Base-by-base conservation (phyloP, 2,888 invertebrate genomes). In the Ernsta delagoae region DNA sequence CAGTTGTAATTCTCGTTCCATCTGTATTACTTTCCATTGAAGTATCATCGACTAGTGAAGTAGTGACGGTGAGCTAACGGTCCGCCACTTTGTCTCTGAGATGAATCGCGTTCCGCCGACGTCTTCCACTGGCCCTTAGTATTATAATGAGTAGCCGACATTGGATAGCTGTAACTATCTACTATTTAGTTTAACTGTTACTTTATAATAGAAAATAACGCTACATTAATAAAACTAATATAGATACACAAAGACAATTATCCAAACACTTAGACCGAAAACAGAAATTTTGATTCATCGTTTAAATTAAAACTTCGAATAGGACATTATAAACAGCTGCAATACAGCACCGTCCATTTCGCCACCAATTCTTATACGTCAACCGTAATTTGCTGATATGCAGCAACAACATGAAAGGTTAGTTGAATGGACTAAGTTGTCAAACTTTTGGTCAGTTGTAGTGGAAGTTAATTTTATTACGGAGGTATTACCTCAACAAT, bases 21-120 rank as follows among this genome's bases (percentile, higher is more conserved):
- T 83, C 86, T 83, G 86, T 86, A 82, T 88, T 88, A 86, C 88
- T 90, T 90, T 90, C 87, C 81, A 84, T 79, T 77, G 78, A 74
- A 74, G 70, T 72, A 67, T 71, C 71, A 59, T 73, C 65, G 79
- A n/a, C n/a, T n/a, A n/a, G n/a, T n/a, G n/a, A n/a, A 80, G 77
- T 76, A 75, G 56, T 41, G 77, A 71, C 77, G 72, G 77, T 48
- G 48, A 39, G 68, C 9, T 90, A 90, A 90, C 90, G 90, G 90
- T 85, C 77, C 73, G 72, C 75, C 77, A 84, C 82, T 87, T 90
- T 89, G 90, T 90, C 86, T 87, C 80, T 73, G 70, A 81, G 79
- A 80, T 83, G 79, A 81, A 80, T 79, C 81, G 82, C 75, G 59
- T 59, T 50, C 73, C 57, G 54, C 63, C 63, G 71, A 70, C 72